A percentile compares a stretch with the other conserved stretches of the same genome.
phyloP scores from a whole-genome alignment of 2,888 invertebrate species.

The Hirtodrosophila duncani region DNA sequence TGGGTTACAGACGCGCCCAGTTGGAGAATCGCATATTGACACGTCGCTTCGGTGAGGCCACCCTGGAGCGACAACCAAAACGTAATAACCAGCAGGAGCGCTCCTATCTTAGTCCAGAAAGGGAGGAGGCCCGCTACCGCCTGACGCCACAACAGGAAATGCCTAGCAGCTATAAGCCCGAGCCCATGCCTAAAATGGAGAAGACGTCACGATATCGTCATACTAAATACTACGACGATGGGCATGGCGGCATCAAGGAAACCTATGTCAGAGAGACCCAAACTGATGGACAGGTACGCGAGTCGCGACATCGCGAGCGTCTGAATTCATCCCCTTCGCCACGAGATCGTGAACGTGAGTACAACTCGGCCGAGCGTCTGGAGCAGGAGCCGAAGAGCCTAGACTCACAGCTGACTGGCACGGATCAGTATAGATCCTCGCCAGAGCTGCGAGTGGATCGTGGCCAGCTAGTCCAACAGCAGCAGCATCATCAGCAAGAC shows the following conservation, averaged over 20 bases:
- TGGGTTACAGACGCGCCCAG: constrained; percentile 86
- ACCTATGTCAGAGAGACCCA: constrained; percentile 78
- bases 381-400: constrained; percentile 83
- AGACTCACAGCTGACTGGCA: constrained; percentile 81
- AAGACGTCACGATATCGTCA: constrained; percentile 75
- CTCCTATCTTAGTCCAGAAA: constrained; percentile 11
- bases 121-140: constrained; percentile 56
- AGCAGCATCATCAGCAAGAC: constrained; percentile 75
- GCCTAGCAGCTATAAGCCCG: constrained; percentile 71
- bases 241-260: constrained; percentile 80
- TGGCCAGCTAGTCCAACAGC: constrained; percentile 51
- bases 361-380: constrained; percentile 48
- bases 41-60: constrained; percentile 78
- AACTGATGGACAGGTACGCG: constrained; percentile 77
- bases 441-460: constrained; percentile 79
- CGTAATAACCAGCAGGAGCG: constrained; percentile 26
- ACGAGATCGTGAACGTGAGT: constrained; percentile 35
- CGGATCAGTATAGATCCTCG: constrained; percentile 80
- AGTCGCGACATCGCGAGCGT: constrained; percentile 78
- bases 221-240: constrained; percentile 77
- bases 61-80: constrained; percentile 78
- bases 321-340: constrained; percentile 57
- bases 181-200: constrained; percentile 58
- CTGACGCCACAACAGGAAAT: constrained; percentile 62
- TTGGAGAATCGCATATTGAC: constrained; percentile 87